Evolutionary conservation across 2,888 invertebrate genomes (phyloP), one percentile per base, ranked within the genome.

Genomic region (Phania funesta): DNA sequence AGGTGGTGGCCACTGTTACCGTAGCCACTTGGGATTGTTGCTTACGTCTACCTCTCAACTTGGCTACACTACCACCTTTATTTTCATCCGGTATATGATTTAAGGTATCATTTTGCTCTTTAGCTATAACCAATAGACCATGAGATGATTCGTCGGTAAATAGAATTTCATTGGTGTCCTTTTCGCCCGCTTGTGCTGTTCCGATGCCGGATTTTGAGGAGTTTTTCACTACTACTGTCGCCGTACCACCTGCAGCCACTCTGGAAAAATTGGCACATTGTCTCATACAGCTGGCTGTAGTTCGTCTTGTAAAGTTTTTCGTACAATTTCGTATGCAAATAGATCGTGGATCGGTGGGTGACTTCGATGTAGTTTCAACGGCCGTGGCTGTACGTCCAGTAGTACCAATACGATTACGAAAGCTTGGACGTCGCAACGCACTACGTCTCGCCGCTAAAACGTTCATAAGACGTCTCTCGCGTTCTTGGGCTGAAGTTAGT

Each of bases 371-470:
- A 26, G 87, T 87, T 75, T 90, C 91, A 7, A 88, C 85, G 7
- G 85, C 85, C 0, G 87, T 87, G 11, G 87, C 87, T 9, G 87
- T 88, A 50, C 89, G 87, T 22, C 87, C 88, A 0, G 90, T 89
- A 60, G 90, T 88, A 26, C 86, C 87, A 3, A 87, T 84, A 20
- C 89, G 87, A 50, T 92, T 91, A 22, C 93, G 91, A 84, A 93
- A 91, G 50, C 93, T 91, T 29, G 93, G 93, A 13, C 91, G 92
- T 64, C 94, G 91, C 60, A 94, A 90, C 70, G 94, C 94, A 46
- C 93, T 92, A 62, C 95, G 91, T 29, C 94, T 90, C 0, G 94
- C 93, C 0, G 93, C 93, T 82, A 94, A 90, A 56, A 94, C 89
- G 8, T 93, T 92, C 88, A 93, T 91, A 71, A 94, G 90, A 84